Base-by-base conservation (phyloP, 2,113 vertebrate species). In the Cryptotis parvus region DNA sequence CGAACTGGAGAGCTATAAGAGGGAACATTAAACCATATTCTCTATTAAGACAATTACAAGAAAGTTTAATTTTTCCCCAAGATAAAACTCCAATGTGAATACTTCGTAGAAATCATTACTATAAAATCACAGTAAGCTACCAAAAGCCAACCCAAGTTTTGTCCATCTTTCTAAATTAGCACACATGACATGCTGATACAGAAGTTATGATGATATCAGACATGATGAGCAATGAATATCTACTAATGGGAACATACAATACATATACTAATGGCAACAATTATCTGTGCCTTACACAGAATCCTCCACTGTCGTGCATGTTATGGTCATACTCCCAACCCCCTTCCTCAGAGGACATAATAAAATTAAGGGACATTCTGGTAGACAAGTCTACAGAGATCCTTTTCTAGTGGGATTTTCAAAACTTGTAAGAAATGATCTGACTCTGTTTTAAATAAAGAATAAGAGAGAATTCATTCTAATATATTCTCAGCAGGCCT, bases 371-470 rank as follows among this genome's bases (percentile, higher is more conserved):
- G 35, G 31, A 89, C 14, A 79, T 20, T 58, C 73, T 84, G 45
- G 29, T 61, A 89, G 77, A 69, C 16, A 68, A 43, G 61, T 75
- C 15, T 55, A 8, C 14, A 84, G 14, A 83, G n/a, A 68, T 35
- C 18, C 89, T 84, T 77, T 81, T 91, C 91, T 89, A 65, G 65
- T 39, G 49, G 39, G 27, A 2, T 89, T 93, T n/a, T 83, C 75
- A 86, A 66, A 91, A 91, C n/a, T 14, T 89, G 92, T 63, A 89
- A 74, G 31, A 75, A 73, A 22, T 63, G 45, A 39, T 39, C n/a
- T 82, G 75, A 82, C 31, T 63, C 15, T 45, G 88, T 37, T 93
- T 87, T 91, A 72, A 84, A 77, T 52, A 80, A 89, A 93, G 73
- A 81, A 68, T 61, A 37, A 89, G 45, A 76, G 61, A 86, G 86